Base-by-base conservation (phyloP, 2,888 invertebrate genomes). In the Cephus pulcher region DNA sequence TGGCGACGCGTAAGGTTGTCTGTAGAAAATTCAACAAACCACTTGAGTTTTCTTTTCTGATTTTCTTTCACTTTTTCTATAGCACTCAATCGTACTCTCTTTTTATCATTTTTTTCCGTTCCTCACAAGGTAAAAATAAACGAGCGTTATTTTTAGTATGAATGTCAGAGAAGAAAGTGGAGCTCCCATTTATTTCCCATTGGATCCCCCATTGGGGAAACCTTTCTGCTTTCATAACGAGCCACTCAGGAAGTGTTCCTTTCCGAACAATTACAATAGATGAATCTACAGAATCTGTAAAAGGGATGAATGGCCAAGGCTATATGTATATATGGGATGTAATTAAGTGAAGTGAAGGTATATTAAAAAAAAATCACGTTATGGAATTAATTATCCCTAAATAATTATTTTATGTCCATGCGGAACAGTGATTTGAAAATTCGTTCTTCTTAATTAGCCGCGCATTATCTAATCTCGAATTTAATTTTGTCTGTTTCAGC, bases 401-500 rank as follows among this genome's bases (percentile, higher is more conserved):
- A 56, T 56, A 56, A 23, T 56, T 6, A 23, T 9, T 56, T 23
- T 6, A 9, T 9, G 2, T 56, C 2, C 9, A 56, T 56, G 23
- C 23, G 23, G 23, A 15, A 23, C 23, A 56, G 15, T 56, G 56
- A 56, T 56, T 56, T 56, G 9, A 9, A 56, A 56, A 56, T 56
- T 56, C 2, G 9, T 23, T 23, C 23, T 56, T 56, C 9, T 2
- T 23, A 1, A 56, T 56, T 56, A 56, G 1, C 56, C 9, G 56
- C 56, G 9, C 56, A 9, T 9, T 56, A 23, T 2, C 56, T 56
- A 23, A 56, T 56, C 23, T 56, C 9, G 9, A 23, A 56, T 9
- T 56, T 9, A 56, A 23, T 56, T 56, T 75, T 35, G n/a, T 69
- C 70, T 78, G 78, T 78, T 78, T 30, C 30, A 78, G 78, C 76